Evolutionary conservation across 2,888 invertebrate genomes (phyloP), one percentile per base, ranked within the genome.

Genomic region (Polylopha cassiicola): DNA sequence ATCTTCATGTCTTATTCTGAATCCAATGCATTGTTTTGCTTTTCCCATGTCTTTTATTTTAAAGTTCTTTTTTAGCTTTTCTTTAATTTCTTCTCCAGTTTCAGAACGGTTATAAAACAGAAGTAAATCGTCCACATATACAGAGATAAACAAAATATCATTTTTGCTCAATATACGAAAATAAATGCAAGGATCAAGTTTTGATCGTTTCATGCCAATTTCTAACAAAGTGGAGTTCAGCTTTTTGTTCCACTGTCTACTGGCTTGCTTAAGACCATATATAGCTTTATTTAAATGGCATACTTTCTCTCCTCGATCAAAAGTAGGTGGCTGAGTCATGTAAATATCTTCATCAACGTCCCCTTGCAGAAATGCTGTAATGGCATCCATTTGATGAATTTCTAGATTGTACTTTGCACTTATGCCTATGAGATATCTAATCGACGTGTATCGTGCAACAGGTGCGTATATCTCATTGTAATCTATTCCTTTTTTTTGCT

Each of bases 111-210:
- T 51, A 13, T 15, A 43, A 24, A 50, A 49, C 11, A n/a, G 34
- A 0, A 50, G 4, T 1, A 51, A 2, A 27, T 58, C 56, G 17
- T 58, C 53, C 0, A 58, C 53, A 36, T 49, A 58, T 1, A 55
- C 46, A 4, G 53, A 20, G n/a, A 55, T 30, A 33, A 51, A 50
- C 3, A 48, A 5, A 2, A 53, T 54, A 15, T 50, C 39, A 24
- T 47, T 24, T 41, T 52, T 14, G 29, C 38, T 45, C 1, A 18
- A 4, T 16, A 42, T 41, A 5, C 26, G 13, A 22, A 47, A 52
- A 18, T 58, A 58, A 14, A 61, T 22, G 22, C 56, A 60, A 3
- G 55, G 53, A 46, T 60, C 57, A 13, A 48, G 2, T 10, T 47
- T 46, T 28, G 53, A 55, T 3, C 37, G 34, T 3, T 3, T 37